A percentile compares a stretch with the other conserved stretches of the same genome.
These are phyloP conservation scores for Neogale vison DNA, from an alignment of 2,113 vertebrate genomes.

Conservation along the genomic window DNA sequence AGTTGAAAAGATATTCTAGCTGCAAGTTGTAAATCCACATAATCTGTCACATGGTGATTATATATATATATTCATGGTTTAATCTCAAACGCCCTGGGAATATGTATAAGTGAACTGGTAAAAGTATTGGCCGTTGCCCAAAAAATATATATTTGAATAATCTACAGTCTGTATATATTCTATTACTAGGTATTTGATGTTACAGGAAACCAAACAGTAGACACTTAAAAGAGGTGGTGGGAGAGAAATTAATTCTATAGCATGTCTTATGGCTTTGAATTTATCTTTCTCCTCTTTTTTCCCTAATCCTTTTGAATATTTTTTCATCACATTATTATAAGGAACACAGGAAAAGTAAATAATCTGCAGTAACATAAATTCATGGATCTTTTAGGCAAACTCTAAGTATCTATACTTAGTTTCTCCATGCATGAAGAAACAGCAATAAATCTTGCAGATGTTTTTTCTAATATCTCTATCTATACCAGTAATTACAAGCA, in stretches of 20 bases:
- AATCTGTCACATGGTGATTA: background rate
- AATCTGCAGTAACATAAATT: constrained; percentile 71
- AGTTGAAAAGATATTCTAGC: background rate
- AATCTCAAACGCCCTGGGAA: constrained; percentile 5
- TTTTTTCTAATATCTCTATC: constrained; percentile 74
- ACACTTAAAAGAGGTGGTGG: constrained; percentile 31
- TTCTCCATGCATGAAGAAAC: constrained; percentile 72
- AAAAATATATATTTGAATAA: constrained; percentile 10
- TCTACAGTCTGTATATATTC: background rate
- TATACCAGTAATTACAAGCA: constrained; percentile 77
- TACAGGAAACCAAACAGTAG: constrained; percentile 35
- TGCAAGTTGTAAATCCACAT: background rate
- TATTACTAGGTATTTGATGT: background rate
- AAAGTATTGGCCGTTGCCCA: background rate
- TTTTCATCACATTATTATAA: constrained; percentile 59
- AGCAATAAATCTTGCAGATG: constrained; percentile 73
- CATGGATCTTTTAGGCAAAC: constrained; percentile 70
- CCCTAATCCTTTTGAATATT: background rate
- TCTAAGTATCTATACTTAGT: constrained; percentile 67
- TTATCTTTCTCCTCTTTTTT: constrained; percentile 46
- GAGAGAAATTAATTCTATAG: constrained; percentile 41
- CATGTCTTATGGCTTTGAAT: constrained; percentile 39
- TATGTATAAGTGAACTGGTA: background rate
- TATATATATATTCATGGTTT: background rate
- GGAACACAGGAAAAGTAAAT: constrained; percentile 54